Conservation (phyloP, 2,113 vertebrate genomes). For the Rana temporaria region DNA sequence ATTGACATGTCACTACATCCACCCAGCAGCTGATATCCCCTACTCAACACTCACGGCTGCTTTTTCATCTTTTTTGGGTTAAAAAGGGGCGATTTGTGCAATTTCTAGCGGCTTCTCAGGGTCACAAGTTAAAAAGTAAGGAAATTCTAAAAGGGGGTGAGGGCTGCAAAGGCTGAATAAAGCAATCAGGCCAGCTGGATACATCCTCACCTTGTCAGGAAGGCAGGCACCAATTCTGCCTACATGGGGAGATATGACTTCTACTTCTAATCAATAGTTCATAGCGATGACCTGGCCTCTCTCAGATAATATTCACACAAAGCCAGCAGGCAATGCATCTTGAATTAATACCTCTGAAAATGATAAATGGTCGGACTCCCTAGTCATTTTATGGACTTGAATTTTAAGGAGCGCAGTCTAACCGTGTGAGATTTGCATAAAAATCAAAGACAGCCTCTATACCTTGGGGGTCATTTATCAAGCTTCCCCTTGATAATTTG, state of each 20-base stretch:
- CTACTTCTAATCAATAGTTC: conserved; percentile 51
- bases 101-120: conserved; percentile 4
- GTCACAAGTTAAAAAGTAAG: conserved; percentile 38
- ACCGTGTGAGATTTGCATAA: conserved; percentile 49
- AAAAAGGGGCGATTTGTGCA: conserved; percentile 11
- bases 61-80: conserved; percentile 17
- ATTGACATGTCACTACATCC: background rate
- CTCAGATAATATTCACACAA: conserved; percentile 49
- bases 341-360: conserved; percentile 53
- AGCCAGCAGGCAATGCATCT: conserved; percentile 47
- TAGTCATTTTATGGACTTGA: conserved; percentile 48
- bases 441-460: conserved; percentile 44
- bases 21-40: background rate
- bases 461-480: conserved; percentile 53
- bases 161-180: conserved; percentile 8
- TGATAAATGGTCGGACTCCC: conserved; percentile 55
- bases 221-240: conserved; percentile 28
- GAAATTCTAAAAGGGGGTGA: conserved; percentile 20
- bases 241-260: conserved; percentile 47
- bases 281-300: conserved; percentile 51
- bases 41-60: background rate
- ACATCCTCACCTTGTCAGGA: conserved; percentile 32
- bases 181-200: conserved; percentile 36
- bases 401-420: conserved; percentile 44
- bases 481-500: conserved; percentile 24